Base-by-base conservation (phyloP, 30 jellyfish, hydroid and myxozoan species). In the Turritopsis rubra region DNA sequence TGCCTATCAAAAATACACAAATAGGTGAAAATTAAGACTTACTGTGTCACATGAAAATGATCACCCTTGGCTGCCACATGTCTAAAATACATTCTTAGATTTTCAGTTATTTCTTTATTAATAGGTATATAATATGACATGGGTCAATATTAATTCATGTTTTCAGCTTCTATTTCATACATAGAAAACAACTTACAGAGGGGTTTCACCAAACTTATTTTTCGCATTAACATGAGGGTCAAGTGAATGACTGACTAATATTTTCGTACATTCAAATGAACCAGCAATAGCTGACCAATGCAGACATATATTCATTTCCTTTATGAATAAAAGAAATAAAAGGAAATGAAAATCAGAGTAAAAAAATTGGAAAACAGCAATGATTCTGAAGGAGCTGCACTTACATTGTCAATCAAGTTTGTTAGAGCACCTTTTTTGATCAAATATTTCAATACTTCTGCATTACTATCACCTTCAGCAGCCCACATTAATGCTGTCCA, bases 401-500 rank as follows among this genome's bases (percentile, higher is more conserved):
- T 28, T 53, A 92, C 98, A 84, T 88, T 87, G 65, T 92, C 98
- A 28, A 93, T 83, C 23, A 84, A 28, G 73, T 85, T 88, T 29
- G 95, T 75, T 27, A 52, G 72, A n/a, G 98, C 98, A 27, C 98
- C 98, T 54, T 81, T 80, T 22, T 70, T 80, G 18, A 92, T 75
- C 22, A 92, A 79, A 24, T 82, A 75, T 53, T 83, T 81, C 68
- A 87, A 29, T 21, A 88, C 79, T n/a, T 81, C 95, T 3, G 85
- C 53, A 70, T 87, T 87, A 28, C 86, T 89, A 65, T 88, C 95
- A n/a, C 52, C 21, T 85, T 90, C 97, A 9, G 97, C 90, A 74
- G 96, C 95, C 98, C 98, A 92, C 98, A 92, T 92, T 54, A 92
- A 82, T 4, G 98, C 91, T 21, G 98, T 87, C 98, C 98, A 92